Evolutionary conservation across 2,888 invertebrate species (phyloP), one percentile per base, ranked within the genome.

Genomic region (Galerucella pusilla): DNA sequence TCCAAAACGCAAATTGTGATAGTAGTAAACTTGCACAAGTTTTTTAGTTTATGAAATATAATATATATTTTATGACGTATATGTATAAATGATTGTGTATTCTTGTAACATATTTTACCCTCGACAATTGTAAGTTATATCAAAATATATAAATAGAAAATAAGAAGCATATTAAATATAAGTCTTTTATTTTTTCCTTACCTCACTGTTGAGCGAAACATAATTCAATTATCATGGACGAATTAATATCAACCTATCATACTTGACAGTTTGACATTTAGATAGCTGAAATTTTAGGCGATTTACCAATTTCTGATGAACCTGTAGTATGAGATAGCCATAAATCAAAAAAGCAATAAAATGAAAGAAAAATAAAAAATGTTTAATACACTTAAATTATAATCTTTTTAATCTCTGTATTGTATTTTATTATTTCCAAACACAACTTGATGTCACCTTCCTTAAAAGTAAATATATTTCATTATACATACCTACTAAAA

Each of bases 1-100:
- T 85, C 86, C 86, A 85, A 85, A 84, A 84, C 81, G 83, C 84
- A 83, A 83, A 84, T 63, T 87, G 86, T 87, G 86, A 87, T 87
- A 87, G 84, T 86, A 85, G 85, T 85, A 82, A 84, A 85, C 84
- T 85, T 80, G 82, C 83, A 82, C 81, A 85, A 83, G 84, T 85
- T 85, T 84, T 57, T 84, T 85, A 84, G 84, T 85, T 84, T 79
- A 80, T 79, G 75, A 79, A 80, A 84, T 82, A 83, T 81, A 81
- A 84, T 86, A 85, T 86, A 86, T 86, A 86, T 86, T 87, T 86
- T 86, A 84, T 85, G 81, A 77, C 68, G 77, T 79, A 79, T 80
- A 80, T 78, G 78, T 85, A 81, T 84, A 84, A 65, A 83, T 84
- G 83, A 84, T 84, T 85, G 84, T 86, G 85, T 86, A 85, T 86